phyloP scores from a whole-genome alignment of 2,888 invertebrate genomes.

The Lepeophtheirus nordmannii region DNA sequence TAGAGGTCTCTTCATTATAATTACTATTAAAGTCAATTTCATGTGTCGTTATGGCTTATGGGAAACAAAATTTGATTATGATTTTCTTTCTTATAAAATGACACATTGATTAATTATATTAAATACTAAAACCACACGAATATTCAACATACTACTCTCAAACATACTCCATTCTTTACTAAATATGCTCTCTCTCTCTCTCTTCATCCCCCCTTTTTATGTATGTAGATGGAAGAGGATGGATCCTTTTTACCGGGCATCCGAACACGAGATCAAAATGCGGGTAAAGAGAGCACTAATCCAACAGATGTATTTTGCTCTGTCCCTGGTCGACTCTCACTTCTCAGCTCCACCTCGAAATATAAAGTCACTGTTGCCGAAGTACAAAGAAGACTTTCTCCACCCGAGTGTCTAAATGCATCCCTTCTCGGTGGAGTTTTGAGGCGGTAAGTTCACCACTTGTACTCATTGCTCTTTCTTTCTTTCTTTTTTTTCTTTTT shows the following conservation, averaged over 20 bases:
- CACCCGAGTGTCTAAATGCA: constrained; percentile 43
- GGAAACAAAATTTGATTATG: not conserved
- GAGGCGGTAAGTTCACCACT: constrained; percentile 32
- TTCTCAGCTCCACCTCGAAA: constrained; percentile 41
- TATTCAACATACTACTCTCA: not conserved
- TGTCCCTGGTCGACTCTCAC: constrained; percentile 40
- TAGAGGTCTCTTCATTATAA: too few relatives aligned
- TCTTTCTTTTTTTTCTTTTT: too few relatives aligned
- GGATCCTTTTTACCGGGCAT: not conserved
- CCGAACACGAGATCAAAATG: not conserved
- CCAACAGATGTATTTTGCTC: constrained; percentile 36
- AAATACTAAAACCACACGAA: not conserved
- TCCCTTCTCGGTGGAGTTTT: constrained; percentile 42
- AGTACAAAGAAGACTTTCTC: constrained; percentile 39
- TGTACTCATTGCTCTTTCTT: not conserved
- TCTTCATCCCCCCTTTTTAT: too few relatives aligned
- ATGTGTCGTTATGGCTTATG: too few relatives aligned
- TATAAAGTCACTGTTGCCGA: constrained; percentile 43
- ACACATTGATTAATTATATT: not conserved
- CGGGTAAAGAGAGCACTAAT: not conserved
- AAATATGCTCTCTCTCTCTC: not conserved
- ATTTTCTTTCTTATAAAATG: not conserved
- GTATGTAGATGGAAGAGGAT: not conserved
- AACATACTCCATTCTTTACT: not conserved
- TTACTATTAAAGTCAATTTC: too few relatives aligned